These are phyloP conservation scores for Microtus montanus DNA, from an alignment of 2,113 vertebrate genomes.

Conservation along the genomic window DNA sequence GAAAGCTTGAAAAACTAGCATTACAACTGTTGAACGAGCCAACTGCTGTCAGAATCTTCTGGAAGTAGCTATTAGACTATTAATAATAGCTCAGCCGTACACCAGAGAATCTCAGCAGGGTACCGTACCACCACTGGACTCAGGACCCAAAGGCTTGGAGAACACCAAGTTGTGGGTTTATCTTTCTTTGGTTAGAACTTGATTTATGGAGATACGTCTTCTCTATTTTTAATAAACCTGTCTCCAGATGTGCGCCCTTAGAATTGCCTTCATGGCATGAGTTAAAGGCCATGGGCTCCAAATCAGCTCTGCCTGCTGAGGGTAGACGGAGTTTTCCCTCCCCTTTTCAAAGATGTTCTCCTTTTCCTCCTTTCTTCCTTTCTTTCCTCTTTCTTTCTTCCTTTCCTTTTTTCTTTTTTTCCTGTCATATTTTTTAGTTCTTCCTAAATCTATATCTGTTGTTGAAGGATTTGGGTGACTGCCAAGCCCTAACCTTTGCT, in stretches of 20 bases:
- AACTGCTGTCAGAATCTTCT: constrained; percentile 48
- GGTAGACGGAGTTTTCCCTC: background rate
- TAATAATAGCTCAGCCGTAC: constrained; percentile 66
- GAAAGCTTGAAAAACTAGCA: constrained; percentile 65
- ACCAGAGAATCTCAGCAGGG: background rate
- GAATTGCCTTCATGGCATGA: background rate
- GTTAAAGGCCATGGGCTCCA: background rate
- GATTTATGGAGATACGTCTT: background rate
- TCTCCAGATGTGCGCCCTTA: background rate
- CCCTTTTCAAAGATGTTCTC: constrained; percentile 5
- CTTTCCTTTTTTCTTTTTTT: background rate
- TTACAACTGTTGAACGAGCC: constrained; percentile 38
- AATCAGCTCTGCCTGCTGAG: background rate
- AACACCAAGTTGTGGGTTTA: background rate
- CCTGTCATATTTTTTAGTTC: background rate
- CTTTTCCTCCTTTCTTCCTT: background rate
- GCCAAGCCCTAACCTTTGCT: constrained; percentile 68
- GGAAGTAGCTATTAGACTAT: constrained; percentile 71
- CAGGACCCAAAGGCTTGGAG: background rate
- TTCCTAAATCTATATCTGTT: constrained; percentile 57
- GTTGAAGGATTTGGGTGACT: constrained; percentile 72
- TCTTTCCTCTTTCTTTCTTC: too few species aligned
- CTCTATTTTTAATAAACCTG: background rate
- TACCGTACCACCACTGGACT: background rate
- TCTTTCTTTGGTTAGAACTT: background rate